Evolutionary conservation across 2,113 vertebrate genomes (phyloP).

Genomic region (Campylomormyrus tamandua): DNA sequence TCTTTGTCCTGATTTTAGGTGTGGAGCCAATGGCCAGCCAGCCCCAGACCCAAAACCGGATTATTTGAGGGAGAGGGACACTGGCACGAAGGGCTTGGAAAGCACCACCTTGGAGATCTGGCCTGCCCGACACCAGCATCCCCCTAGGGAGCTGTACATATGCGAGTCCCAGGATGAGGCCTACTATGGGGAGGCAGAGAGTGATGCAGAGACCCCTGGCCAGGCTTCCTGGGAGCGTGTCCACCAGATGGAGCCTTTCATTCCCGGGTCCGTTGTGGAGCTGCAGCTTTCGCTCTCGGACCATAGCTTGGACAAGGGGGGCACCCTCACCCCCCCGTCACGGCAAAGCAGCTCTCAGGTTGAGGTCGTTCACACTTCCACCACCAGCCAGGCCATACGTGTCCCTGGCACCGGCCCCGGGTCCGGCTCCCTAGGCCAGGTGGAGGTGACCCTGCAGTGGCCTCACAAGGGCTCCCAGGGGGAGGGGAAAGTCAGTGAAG

Average conservation of each 20-base stretch:
- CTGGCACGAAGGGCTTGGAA: constrained; percentile 44
- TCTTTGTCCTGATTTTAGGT: constrained; percentile 50
- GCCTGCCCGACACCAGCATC: constrained; percentile 40
- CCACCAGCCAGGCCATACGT: constrained; percentile 39
- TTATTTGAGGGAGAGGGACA: constrained; percentile 37
- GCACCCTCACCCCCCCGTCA: neutral
- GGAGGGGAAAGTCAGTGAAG: constrained; percentile 47
- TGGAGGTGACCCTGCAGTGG: constrained; percentile 74
- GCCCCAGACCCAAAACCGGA: constrained; percentile 53
- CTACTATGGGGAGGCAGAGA: constrained; percentile 46
- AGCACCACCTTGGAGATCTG: constrained; percentile 70
- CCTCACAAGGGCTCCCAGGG: constrained; percentile 53
- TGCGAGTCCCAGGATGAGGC: constrained; percentile 53
- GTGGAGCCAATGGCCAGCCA: constrained; percentile 39
- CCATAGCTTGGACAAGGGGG: constrained; percentile 41
- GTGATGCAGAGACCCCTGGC: constrained; percentile 38
- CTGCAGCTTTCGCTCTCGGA: constrained; percentile 74
- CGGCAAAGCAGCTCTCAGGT: constrained; percentile 17
- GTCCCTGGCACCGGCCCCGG: constrained; percentile 53
- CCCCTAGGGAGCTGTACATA: constrained; percentile 50
- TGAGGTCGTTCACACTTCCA: neutral
- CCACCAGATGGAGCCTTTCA: constrained; percentile 35
- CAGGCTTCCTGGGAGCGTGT: constrained; percentile 44
- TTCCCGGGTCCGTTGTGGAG: constrained; percentile 61
- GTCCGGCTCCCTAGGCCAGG: constrained; percentile 48